A percentile compares a stretch with the other conserved stretches of the same genome.
These are phyloP conservation scores for Elmis aenea DNA, from an alignment of 2,888 invertebrate species.

Conservation along the genomic window DNA sequence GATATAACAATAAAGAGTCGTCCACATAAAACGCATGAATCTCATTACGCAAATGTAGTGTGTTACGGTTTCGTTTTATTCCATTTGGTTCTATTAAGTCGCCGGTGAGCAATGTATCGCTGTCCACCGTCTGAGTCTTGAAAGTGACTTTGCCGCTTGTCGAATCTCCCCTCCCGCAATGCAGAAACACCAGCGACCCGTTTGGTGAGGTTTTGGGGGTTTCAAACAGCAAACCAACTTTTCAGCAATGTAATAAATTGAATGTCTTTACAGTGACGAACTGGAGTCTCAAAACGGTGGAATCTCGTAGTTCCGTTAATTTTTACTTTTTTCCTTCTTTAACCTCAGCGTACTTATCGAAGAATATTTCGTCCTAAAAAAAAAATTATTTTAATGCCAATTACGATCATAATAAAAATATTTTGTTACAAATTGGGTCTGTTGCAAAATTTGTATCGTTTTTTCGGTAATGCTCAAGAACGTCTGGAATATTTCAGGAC, in stretches of 20 bases:
- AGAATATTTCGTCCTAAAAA: too few relatives aligned
- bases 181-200: constrained; percentile 31
- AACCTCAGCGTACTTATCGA: too few relatives aligned
- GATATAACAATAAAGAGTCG: too few relatives aligned
- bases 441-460: too few relatives aligned
- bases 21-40: constrained; percentile 35
- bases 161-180: constrained; percentile 25
- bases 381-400: too few relatives aligned
- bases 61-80: too few relatives aligned
- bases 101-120: constrained; percentile 26
- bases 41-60: constrained; percentile 42
- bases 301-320: constrained; percentile 7
- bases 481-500: too few relatives aligned
- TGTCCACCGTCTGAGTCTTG: constrained; percentile 26
- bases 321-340: too few relatives aligned
- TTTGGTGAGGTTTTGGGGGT: constrained; percentile 39
- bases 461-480: too few relatives aligned
- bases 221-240: constrained; percentile 39
- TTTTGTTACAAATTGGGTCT: too few relatives aligned
- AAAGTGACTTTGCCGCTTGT: constrained; percentile 35
- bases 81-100: constrained; percentile 23
- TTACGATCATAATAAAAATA: too few relatives aligned
- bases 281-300: constrained; percentile 34
- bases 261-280: constrained; percentile 29
- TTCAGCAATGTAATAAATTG: constrained; percentile 41